Evolutionary conservation across 2,888 invertebrate genomes (phyloP).

Genomic region (Drosophila mettleri): DNA sequence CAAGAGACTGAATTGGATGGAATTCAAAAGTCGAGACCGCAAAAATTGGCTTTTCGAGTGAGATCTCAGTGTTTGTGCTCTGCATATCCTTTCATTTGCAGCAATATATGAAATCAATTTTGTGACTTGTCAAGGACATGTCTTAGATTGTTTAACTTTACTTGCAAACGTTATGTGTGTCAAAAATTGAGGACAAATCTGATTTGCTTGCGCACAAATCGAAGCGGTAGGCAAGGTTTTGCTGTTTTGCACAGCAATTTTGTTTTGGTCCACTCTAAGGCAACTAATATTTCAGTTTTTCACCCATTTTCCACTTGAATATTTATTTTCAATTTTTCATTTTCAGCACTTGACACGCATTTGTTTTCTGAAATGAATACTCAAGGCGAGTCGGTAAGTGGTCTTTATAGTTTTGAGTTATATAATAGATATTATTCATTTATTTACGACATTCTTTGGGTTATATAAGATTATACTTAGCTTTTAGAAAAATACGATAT

Average conservation of each 20-base stretch:
- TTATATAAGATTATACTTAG: neutral
- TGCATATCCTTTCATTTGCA: constrained; percentile 1
- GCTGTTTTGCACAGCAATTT: constrained; percentile 22
- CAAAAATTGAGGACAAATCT: constrained; percentile 7
- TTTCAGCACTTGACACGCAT: constrained; percentile 7
- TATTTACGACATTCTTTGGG: neutral
- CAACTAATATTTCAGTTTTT: constrained; percentile 30
- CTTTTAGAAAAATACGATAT: neutral
- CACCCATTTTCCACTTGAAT: constrained; percentile 30
- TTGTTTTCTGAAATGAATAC: neutral
- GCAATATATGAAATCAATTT: constrained; percentile 5
- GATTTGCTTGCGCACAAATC: constrained; percentile 2
- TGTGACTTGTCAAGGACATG: constrained; percentile 13
- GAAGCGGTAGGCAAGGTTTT: neutral
- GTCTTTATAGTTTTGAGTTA: constrained; percentile 18
- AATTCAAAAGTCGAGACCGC: constrained; percentile 44
- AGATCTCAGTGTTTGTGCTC: constrained; percentile 1
- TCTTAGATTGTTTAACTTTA: constrained; percentile 3
- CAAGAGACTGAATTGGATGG: constrained; percentile 27
- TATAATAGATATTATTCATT: no score
- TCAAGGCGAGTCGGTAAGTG: constrained; percentile 31
- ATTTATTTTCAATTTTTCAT: constrained; percentile 59
- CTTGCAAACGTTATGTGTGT: neutral
- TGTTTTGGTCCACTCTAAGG: constrained; percentile 5
- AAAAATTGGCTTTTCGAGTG: constrained; percentile 54